Conservation (phyloP, 2,888 invertebrate genomes). For the Liopterus haemorrhoidalis region DNA sequence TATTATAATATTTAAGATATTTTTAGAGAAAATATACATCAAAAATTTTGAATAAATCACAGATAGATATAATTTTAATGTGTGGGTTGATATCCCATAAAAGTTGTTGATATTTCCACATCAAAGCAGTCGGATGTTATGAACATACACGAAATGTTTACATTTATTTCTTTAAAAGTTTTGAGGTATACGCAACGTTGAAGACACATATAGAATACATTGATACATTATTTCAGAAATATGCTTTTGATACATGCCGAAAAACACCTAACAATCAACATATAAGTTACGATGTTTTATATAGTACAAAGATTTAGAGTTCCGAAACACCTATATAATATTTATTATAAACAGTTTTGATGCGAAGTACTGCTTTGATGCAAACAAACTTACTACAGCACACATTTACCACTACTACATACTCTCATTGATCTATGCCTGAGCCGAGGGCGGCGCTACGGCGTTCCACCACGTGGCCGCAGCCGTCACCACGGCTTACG, state of each 20-base stretch:
- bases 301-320: too few species aligned
- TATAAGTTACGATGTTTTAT: conserved; percentile 12
- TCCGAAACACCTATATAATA: conserved; percentile 20
- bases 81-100: conserved; percentile 37
- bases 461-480: too few species aligned
- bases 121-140: conserved; percentile 44
- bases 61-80: conserved; percentile 52
- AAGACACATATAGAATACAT: conserved; percentile 48
- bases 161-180: conserved; percentile 30
- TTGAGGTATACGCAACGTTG: conserved; percentile 53
- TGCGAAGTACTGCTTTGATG: conserved; percentile 43
- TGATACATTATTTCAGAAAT: conserved; percentile 35
- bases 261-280: conserved; percentile 24
- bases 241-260: conserved; percentile 37
- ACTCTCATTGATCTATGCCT: too few species aligned
- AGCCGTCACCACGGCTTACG: too few species aligned
- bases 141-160: conserved; percentile 41
- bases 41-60: conserved; percentile 56
- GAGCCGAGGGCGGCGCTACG: too few species aligned
- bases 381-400: conserved; percentile 35
- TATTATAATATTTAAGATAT: conserved; percentile 49
- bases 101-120: conserved; percentile 39
- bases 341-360: conserved; percentile 8
- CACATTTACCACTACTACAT: conserved; percentile 16
- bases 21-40: conserved; percentile 56